These are phyloP conservation scores for Phrynocephalus versicolor DNA, from an alignment of 2,113 vertebrate species.

Conservation along the genomic window DNA sequence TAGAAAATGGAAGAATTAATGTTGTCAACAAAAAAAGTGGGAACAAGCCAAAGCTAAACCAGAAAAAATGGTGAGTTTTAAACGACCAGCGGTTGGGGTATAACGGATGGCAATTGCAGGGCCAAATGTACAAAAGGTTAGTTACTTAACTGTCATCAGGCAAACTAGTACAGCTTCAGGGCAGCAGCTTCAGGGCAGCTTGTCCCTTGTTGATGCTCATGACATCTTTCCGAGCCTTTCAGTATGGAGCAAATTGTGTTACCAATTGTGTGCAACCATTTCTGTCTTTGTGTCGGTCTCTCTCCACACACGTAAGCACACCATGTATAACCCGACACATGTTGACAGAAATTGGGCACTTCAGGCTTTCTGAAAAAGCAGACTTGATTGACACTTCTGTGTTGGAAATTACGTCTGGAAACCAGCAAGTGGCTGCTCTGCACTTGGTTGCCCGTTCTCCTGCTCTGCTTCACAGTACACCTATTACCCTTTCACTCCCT, in stretches of 20 bases:
- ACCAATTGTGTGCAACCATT: not conserved
- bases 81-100: not conserved
- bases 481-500: not conserved
- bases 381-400: not conserved
- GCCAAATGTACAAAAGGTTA: not conserved
- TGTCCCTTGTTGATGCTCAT: not conserved
- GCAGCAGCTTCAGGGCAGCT: not conserved
- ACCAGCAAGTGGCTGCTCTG: not conserved
- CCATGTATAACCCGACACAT: too few species aligned
- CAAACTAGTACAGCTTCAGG: too few species aligned
- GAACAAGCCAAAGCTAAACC: constrained; percentile 84
- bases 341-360: not conserved
- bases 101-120: not conserved
- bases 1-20: constrained; percentile 88
- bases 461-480: not conserved
- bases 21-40: constrained; percentile 83
- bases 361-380: not conserved
- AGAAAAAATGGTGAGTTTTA: constrained; percentile 83
- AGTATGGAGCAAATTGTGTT: not conserved
- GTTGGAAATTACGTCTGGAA: not conserved
- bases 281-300: too few species aligned
- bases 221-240: not conserved
- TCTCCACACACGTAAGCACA: not conserved
- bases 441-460: not conserved
- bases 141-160: not conserved